phyloP scores from a whole-genome alignment of 1,140 invertebrate species.

The Gerris buenoi region DNA sequence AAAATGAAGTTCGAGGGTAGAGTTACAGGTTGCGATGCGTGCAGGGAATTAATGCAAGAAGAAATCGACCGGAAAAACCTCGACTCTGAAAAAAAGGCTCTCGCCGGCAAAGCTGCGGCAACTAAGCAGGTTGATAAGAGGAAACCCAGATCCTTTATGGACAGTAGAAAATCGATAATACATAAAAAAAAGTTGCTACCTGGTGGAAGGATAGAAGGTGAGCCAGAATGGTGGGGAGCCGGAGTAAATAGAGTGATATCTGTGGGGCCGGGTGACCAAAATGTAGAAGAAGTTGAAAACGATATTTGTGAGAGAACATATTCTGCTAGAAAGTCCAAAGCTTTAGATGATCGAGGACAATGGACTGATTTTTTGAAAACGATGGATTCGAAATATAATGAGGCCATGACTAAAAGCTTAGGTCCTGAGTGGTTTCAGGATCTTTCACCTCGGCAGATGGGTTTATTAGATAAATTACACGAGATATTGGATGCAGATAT shows the following conservation, averaged over 20 bases:
- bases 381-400: background rate
- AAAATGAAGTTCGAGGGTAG: background rate
- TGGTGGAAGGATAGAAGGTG: no score
- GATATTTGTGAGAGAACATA: background rate
- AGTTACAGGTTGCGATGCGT: background rate
- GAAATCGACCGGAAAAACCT: no score
- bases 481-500: background rate
- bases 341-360: background rate
- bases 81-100: no score
- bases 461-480: background rate
- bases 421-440: constrained; percentile 2
- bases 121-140: no score
- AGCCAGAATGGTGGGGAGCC: no score
- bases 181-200: no score
- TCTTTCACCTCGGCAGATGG: background rate
- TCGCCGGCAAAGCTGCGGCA: no score
- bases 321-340: background rate
- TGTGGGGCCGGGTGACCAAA: no score
- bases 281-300: background rate
- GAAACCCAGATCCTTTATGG: no score
- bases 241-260: no score
- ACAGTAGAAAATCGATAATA: no score
- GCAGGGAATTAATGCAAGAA: background rate
- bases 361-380: background rate
- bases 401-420: background rate